A percentile compares a stretch with the other conserved stretches of the same genome.
These are phyloP conservation scores for Pammene aurita DNA, from an alignment of 2,888 invertebrate genomes.

Conservation along the genomic window DNA sequence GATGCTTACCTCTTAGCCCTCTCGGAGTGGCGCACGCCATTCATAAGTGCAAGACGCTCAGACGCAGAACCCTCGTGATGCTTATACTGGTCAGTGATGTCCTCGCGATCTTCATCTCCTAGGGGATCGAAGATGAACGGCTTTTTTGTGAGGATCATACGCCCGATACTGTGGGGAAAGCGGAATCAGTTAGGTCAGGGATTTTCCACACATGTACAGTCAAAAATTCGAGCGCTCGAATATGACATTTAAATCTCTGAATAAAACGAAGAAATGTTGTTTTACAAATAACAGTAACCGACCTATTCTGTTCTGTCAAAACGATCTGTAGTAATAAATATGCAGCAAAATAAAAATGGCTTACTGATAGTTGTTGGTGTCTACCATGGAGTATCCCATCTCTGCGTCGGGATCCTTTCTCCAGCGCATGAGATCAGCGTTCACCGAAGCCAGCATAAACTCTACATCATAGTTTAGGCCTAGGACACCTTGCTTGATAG, in stretches of 20 bases:
- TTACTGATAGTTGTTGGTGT: slow-evolving; percentile 89
- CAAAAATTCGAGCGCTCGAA: too few relatives aligned
- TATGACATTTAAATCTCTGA: too few relatives aligned
- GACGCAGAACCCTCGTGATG: slow-evolving; percentile 87
- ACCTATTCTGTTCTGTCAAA: too few relatives aligned
- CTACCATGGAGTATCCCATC: slow-evolving; percentile 86
- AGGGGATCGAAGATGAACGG: slow-evolving; percentile 88
- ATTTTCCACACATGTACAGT: too few relatives aligned
- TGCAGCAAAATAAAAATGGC: slow-evolving; percentile 51
- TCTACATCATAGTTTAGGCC: slow-evolving; percentile 89
- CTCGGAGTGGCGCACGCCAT: slow-evolving; percentile 87
- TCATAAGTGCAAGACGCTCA: slow-evolving; percentile 88
- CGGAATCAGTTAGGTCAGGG: not conserved
- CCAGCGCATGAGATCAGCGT: slow-evolving; percentile 93
- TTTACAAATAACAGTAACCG: too few relatives aligned
- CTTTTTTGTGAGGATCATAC: slow-evolving; percentile 88
- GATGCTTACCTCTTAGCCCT: slow-evolving; percentile 83
- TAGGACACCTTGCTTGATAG: slow-evolving; percentile 89
- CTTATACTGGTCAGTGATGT: slow-evolving; percentile 88
- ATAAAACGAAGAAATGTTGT: too few relatives aligned
- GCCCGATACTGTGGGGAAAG: slow-evolving; percentile 85
- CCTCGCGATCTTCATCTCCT: slow-evolving; percentile 88
- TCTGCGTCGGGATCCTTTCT: slow-evolving; percentile 85
- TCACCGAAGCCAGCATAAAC: slow-evolving; percentile 92
- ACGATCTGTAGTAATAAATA: too few relatives aligned